Evolutionary conservation across 2,888 invertebrate species (phyloP), one percentile per base, ranked within the genome.

Genomic region (Mythimna impura): DNA sequence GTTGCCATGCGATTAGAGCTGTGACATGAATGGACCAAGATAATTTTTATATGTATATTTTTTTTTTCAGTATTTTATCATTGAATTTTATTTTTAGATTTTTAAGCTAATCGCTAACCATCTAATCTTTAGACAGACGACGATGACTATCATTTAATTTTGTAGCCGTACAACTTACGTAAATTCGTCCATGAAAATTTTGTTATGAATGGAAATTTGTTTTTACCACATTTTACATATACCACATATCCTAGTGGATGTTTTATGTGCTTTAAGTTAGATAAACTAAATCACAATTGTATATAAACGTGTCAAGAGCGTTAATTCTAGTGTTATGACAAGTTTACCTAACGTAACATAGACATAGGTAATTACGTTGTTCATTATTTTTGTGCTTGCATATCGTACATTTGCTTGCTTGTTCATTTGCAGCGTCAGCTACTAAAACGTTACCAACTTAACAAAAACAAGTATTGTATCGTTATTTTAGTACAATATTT

Each of bases 191-290:
- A 65, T 72, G 34, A 71, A 71, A 69, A 50, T n/a, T 34, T 84
- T 86, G 71, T 86, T 87, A 84, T 89, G 89, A 89, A 87, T 89
- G 88, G 84, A 88, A 88, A 82, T 85, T 83, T 86, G 79, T 86
- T 84, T 82, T 83, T 77, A 66, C 50, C 60, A 68, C 62, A 66
- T 30, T 12, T 67, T 9, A 30, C 3, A 30, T 3, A 30, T 30
- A 30, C 3, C 3, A 71, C 69, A 63, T 88, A 86, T 87, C 83
- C 76, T 66, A 75, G 66, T 81, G 78, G 81, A 82, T 84, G n/a
- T 79, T 84, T 79, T 68, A 68, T 68, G 62, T 81, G 82, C 79
- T 74, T 78, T 81, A 78, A 25, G 20, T 4, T 55, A 78, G 84
- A 82, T 87, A 85, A 73, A 68, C 50, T 82, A 86, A 83, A 80